Base-by-base conservation (phyloP, 1,140 invertebrate species). In the Drepana arcuata region DNA sequence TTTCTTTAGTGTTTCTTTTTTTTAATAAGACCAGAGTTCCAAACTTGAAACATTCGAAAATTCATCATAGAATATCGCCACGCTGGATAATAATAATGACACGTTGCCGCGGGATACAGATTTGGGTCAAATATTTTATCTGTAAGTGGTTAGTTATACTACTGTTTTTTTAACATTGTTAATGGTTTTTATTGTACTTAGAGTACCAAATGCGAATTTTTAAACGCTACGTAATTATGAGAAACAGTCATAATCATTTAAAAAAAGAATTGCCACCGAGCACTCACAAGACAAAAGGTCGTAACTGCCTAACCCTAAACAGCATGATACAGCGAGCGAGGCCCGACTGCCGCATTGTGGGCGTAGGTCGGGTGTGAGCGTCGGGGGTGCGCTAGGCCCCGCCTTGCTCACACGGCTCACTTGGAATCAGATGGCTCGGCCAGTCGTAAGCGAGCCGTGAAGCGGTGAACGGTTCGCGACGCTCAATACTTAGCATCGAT, bases 341-440 rank as follows among this genome's bases (percentile, higher is more conserved):
- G n/a, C n/a, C n/a, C 52, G 45, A 47, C 38, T 36, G 46, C 31
- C 38, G 26, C 23, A n/a, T 18, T 49, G 66, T 66, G 57, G 56
- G 68, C 56, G 64, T 63, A 28, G 33, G 26, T 24, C 13, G 48
- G 16, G 39, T 33, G 38, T 15, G 23, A 37, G 46, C 16, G 32
- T 16, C 27, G 60, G 49, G 39, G 26, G 38, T 42, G 47, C 30
- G 41, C 36, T 39, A 66, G 48, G 70, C 71, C 60, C 71, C 71
- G 68, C 71, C 71, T 58, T 81, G 77, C 71, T 81, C 77, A 78
- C 64, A 81, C 77, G 77, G 73, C 67, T 81, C 63, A 81, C 45
- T 81, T 75, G 73, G 66, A 81, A 81, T 81, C 77, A 81, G 73
- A 78, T 81, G 69, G 73, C 68, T 74, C 60, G 69, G 77, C 67